Evolutionary conservation across 2,797 vertebrate species (phyloP).

Genomic region (Crocodylus rhombifer): DNA sequence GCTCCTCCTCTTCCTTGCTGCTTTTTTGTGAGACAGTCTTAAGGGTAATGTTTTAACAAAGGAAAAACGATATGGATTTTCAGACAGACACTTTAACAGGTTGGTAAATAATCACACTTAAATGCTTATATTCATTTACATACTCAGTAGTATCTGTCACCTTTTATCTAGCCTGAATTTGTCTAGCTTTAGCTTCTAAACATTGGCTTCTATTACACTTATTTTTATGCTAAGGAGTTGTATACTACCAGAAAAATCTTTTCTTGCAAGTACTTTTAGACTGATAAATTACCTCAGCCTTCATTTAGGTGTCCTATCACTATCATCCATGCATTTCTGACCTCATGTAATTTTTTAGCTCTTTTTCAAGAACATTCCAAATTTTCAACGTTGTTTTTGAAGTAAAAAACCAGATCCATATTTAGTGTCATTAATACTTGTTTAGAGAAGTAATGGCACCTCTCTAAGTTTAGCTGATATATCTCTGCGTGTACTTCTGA

Average conservation of each 20-base stretch:
- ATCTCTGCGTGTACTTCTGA: neutral
- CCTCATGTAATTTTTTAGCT: neutral
- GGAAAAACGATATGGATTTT: too few relatives aligned
- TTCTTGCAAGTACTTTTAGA: rapidly evolving
- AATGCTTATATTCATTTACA: too few relatives aligned
- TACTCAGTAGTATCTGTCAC: too few relatives aligned
- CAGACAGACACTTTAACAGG: too few relatives aligned
- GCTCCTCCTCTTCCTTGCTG: too few relatives aligned
- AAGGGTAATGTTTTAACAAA: too few relatives aligned
- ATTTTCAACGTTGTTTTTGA: neutral
- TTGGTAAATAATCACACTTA: too few relatives aligned
- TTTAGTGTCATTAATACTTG: neutral
- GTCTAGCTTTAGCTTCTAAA: neutral
- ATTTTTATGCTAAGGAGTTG: neutral
- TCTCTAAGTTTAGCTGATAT: conserved; percentile 1
- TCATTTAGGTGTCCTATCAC: neutral
- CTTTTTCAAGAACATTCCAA: neutral
- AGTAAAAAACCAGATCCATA: neutral
- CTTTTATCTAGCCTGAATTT: too few relatives aligned
- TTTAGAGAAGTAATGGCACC: neutral
- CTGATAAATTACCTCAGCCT: neutral
- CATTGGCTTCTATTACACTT: neutral
- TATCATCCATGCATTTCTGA: neutral
- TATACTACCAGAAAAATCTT: neutral
- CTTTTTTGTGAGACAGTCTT: too few relatives aligned